Evolutionary conservation across 1,140 invertebrate genomes (phyloP).

Genomic region (Heliconius himera): DNA sequence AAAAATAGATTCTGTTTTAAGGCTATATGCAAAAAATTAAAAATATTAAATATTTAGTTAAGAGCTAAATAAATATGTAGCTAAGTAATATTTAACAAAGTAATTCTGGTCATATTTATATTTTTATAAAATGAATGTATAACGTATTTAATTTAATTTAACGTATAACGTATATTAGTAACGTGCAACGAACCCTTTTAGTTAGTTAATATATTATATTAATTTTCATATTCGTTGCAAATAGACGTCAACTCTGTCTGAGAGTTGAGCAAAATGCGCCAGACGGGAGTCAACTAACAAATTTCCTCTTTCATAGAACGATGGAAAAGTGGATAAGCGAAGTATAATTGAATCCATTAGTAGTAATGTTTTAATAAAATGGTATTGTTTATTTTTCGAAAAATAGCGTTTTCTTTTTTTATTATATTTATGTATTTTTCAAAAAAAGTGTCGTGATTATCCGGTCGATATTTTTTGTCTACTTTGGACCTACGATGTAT

Average conservation of each 20-base stretch:
- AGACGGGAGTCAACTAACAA: constrained; percentile 6
- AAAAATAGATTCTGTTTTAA: too few species aligned
- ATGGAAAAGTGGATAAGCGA: background rate
- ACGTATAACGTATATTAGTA: too few species aligned
- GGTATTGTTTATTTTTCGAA: too few species aligned
- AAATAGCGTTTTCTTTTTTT: too few species aligned
- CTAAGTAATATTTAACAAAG: background rate
- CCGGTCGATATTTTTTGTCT: too few species aligned
- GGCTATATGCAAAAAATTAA: background rate
- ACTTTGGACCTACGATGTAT: too few species aligned
- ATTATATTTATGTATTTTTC: background rate
- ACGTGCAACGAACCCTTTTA: background rate
- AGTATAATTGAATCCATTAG: background rate
- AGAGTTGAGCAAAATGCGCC: background rate
- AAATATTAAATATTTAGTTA: background rate
- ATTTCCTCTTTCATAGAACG: background rate
- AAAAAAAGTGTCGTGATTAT: too few species aligned
- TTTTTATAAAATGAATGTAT: too few species aligned
- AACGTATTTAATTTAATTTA: too few species aligned
- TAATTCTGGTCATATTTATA: too few species aligned
- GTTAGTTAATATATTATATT: background rate
- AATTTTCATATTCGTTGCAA: background rate
- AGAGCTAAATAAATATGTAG: background rate
- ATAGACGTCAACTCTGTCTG: background rate
- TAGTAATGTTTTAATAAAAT: background rate